These are phyloP conservation scores for Podiceps cristatus DNA, from an alignment of 2,113 vertebrate species.

Conservation along the genomic window DNA sequence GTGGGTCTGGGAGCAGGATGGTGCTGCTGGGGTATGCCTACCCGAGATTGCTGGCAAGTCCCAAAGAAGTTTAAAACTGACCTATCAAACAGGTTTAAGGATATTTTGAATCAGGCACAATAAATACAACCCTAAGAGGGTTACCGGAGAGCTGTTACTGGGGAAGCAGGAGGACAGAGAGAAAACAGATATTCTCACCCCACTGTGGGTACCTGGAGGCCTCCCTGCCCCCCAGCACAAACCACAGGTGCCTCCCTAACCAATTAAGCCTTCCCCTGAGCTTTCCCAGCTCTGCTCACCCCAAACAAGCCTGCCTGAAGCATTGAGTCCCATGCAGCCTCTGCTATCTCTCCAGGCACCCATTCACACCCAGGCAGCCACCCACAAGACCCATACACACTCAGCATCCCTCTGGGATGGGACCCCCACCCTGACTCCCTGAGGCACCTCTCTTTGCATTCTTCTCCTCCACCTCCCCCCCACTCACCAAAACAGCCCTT, in stretches of 20 bases:
- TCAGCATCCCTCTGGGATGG: background rate
- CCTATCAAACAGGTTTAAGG: background rate
- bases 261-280: background rate
- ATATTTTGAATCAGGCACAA: background rate
- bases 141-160: background rate
- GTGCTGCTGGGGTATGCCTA: background rate
- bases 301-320: background rate
- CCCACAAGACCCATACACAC: fast-evolving
- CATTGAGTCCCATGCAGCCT: background rate
- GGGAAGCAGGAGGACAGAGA: background rate
- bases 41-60: fast-evolving
- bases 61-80: background rate
- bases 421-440: background rate
- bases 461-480: background rate
- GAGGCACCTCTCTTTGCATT: background rate
- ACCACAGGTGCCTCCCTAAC: too few relatives aligned
- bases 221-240: fast-evolving
- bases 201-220: too few relatives aligned
- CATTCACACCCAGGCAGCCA: too few relatives aligned
- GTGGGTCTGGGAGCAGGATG: too few relatives aligned
- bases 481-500: background rate
- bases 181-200: background rate
- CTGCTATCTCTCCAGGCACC: background rate
- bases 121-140: background rate
- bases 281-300: too few relatives aligned